Conservation (phyloP, 2,888 invertebrate genomes). For the Phengaris arion region DNA sequence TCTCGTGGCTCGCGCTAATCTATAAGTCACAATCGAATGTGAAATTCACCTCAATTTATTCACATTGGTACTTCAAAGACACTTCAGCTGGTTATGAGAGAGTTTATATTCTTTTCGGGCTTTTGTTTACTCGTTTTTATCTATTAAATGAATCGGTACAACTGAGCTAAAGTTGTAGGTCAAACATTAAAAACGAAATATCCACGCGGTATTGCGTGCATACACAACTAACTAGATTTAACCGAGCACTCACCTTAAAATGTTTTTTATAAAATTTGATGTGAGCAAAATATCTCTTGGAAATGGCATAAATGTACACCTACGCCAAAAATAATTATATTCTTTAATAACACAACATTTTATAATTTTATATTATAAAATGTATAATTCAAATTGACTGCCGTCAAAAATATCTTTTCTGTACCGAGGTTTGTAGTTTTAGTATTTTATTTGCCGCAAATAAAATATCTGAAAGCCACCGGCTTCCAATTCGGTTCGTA, state of each 20-base stretch:
- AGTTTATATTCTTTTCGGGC: background rate
- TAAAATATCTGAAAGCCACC: constrained; percentile 21
- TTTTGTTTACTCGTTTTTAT: constrained; percentile 16
- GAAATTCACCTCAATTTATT: constrained; percentile 42
- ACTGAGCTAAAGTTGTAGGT: constrained; percentile 11
- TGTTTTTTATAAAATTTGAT: background rate
- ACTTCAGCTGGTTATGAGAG: constrained; percentile 49
- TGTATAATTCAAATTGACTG: background rate
- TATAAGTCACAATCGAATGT: constrained; percentile 48
- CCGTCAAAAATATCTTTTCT: background rate
- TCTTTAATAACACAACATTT: too few species aligned
- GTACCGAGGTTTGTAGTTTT: background rate
- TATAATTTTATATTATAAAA: too few species aligned
- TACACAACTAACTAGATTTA: background rate
- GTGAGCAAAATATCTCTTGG: background rate
- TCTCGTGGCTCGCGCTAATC: constrained; percentile 52
- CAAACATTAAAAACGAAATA: background rate
- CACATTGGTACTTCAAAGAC: constrained; percentile 48
- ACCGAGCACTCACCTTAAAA: background rate
- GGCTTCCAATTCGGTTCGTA: constrained; percentile 22
- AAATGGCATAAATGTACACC: too few species aligned
- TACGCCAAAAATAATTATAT: too few species aligned
- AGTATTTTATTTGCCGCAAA: constrained; percentile 23
- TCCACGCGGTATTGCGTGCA: background rate
- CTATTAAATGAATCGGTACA: background rate